phyloP scores from a whole-genome alignment of 92 coral and sea anemone genomes.

The Phymanthus crucifer region DNA sequence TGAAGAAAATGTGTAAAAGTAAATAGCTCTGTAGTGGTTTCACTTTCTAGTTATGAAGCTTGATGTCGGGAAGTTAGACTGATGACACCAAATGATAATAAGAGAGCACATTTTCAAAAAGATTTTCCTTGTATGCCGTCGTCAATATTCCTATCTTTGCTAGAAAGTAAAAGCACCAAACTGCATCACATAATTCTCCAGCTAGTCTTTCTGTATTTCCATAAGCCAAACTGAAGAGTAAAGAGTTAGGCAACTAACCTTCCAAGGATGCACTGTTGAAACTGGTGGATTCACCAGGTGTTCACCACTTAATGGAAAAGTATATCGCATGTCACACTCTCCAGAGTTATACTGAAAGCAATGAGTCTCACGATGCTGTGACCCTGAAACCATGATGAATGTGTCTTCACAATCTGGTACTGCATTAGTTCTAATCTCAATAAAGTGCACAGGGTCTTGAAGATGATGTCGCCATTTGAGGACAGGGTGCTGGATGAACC shows the following conservation, averaged over 20 bases:
- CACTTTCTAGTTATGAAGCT: no score
- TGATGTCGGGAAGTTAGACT: no score
- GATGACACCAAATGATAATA: no score
- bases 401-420: constrained; percentile 67
- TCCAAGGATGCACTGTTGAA: constrained; percentile 87
- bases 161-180: no score
- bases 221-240: no score
- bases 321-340: constrained; percentile 8
- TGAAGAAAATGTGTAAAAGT: no score
- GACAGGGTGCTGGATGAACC: constrained; percentile 85
- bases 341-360: constrained; percentile 74
- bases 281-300: constrained; percentile 58
- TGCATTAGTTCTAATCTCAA: constrained; percentile 50
- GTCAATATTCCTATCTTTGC: no score
- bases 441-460: constrained; percentile 70
- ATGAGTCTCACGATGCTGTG: constrained; percentile 73
- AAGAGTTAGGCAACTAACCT: constrained; percentile 46
- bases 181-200: no score
- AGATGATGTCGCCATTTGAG: constrained; percentile 92
- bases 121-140: no score
- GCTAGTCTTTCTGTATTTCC: no score
- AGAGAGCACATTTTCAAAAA: no score
- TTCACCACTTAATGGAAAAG: constrained; percentile 17
- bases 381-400: constrained; percentile 73
- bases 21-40: no score